A percentile compares a stretch with the other conserved stretches of the same genome.
Evolutionary conservation across 2,797 vertebrate genomes (phyloP).

Genomic region (Tinamus major): DNA sequence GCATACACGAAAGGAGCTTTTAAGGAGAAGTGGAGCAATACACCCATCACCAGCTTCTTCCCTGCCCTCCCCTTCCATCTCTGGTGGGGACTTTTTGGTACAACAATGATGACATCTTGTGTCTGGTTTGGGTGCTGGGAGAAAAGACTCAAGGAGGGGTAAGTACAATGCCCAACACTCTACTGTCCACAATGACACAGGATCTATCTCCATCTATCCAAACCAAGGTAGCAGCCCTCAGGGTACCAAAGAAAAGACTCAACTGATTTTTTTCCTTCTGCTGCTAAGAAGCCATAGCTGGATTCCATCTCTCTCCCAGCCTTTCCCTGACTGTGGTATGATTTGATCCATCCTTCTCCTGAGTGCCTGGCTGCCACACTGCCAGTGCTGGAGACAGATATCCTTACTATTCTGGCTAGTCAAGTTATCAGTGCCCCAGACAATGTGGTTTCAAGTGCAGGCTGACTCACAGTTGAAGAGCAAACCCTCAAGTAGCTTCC

Average conservation of each 20-base stretch:
- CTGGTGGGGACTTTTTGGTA: neutral
- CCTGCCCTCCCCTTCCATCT: neutral
- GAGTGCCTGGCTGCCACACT: slow-evolving; percentile 7
- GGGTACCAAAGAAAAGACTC: neutral
- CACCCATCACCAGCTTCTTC: neutral
- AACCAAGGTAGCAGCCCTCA: neutral
- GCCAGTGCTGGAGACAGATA: neutral
- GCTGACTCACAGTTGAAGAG: neutral
- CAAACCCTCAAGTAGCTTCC: neutral
- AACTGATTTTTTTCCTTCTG: neutral
- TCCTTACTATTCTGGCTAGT: slow-evolving; percentile 6
- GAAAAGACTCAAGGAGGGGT: neutral
- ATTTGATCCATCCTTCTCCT: slow-evolving; percentile 13
- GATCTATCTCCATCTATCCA: neutral
- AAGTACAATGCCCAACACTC: neutral
- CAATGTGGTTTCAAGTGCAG: neutral
- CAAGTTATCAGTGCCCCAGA: slow-evolving; percentile 3
- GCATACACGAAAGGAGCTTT: neutral
- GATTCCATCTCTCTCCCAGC: neutral
- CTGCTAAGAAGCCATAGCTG: neutral
- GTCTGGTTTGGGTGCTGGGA: neutral
- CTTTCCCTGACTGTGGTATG: slow-evolving; percentile 29
- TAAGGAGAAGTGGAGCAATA: neutral
- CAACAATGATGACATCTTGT: neutral
- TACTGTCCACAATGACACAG: neutral